Evolutionary conservation across 2,797 vertebrate genomes (phyloP).

Genomic region (Gymnothorax javanicus): DNA sequence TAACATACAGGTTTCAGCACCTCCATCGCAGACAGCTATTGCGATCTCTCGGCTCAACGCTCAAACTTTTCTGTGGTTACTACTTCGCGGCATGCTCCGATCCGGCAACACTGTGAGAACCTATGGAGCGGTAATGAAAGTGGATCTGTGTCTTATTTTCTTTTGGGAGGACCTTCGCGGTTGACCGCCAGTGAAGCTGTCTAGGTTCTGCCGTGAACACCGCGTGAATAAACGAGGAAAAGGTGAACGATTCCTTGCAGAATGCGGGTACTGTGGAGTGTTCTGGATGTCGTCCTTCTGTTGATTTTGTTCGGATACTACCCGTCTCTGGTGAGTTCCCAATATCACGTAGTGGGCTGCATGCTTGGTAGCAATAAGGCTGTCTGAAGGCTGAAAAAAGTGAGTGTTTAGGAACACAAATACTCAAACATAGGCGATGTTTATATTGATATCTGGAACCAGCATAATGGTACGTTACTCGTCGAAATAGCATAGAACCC

Average conservation of each 20-base stretch:
- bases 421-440: not conserved
- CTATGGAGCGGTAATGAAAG: slow-evolving; percentile 57
- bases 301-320: slow-evolving; percentile 82
- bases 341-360: slow-evolving; percentile 41
- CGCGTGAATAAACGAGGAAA: slow-evolving; percentile 55
- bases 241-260: slow-evolving; percentile 59
- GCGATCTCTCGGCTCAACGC: slow-evolving; percentile 58
- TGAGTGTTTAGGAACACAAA: not conserved
- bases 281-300: slow-evolving; percentile 84
- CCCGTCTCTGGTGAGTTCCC: slow-evolving; percentile 81
- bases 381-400: slow-evolving; percentile 14
- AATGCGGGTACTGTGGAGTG: slow-evolving; percentile 81
- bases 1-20: slow-evolving; percentile 66
- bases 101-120: slow-evolving; percentile 53
- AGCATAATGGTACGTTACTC: not conserved
- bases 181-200: slow-evolving; percentile 61
- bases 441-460: not conserved
- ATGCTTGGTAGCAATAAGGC: slow-evolving; percentile 7
- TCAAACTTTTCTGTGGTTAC: slow-evolving; percentile 75
- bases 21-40: slow-evolving; percentile 36
- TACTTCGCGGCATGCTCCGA: slow-evolving; percentile 67
- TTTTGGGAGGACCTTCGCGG: slow-evolving; percentile 59
- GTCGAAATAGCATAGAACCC: not conserved
- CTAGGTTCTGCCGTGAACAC: slow-evolving; percentile 64
- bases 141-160: slow-evolving; percentile 50